phyloP scores from a whole-genome alignment of 2,888 invertebrate genomes.

The Leptinotarsa juncta region DNA sequence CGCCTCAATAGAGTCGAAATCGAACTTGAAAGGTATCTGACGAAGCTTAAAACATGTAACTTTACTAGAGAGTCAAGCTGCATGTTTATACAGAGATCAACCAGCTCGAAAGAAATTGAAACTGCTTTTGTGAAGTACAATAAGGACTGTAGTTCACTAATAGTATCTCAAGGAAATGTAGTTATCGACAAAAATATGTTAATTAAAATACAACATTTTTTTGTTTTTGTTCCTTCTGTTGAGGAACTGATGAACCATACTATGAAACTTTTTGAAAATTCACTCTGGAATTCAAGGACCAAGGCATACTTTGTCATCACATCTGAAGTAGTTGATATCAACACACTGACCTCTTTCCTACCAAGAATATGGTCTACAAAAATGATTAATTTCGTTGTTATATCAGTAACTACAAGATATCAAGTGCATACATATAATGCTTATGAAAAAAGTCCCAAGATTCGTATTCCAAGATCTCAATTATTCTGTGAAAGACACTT shows the following conservation, averaged over 20 bases:
- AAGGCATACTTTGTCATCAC: conserved; percentile 24
- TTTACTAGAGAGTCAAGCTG: conserved; percentile 14
- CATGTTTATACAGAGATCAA: not conserved
- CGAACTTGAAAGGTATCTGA: not conserved
- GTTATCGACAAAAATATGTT: not conserved
- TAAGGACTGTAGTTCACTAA: conserved; percentile 12
- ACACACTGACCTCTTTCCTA: not conserved
- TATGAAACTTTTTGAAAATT: not conserved
- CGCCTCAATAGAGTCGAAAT: not conserved
- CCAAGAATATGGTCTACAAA: conserved; percentile 22
- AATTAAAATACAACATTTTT: conserved; percentile 16
- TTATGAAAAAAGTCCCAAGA: conserved; percentile 1
- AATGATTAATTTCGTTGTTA: conserved; percentile 22
- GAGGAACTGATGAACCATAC: not conserved
- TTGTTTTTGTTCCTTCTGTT: conserved; percentile 21
- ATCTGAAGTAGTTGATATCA: not conserved
- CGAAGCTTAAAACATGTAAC: not conserved
- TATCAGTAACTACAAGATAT: conserved; percentile 11
- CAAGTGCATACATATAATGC: conserved; percentile 26
- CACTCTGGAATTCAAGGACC: conserved; percentile 9
- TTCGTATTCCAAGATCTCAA: conserved; percentile 2
- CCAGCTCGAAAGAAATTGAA: not conserved
- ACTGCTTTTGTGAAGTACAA: conserved; percentile 17
- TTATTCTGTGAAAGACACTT: conserved; percentile 14
- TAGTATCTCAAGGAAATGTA: conserved; percentile 12